These are phyloP conservation scores for Ellobium chinense DNA, from an alignment of 2,888 invertebrate species.

Conservation along the genomic window DNA sequence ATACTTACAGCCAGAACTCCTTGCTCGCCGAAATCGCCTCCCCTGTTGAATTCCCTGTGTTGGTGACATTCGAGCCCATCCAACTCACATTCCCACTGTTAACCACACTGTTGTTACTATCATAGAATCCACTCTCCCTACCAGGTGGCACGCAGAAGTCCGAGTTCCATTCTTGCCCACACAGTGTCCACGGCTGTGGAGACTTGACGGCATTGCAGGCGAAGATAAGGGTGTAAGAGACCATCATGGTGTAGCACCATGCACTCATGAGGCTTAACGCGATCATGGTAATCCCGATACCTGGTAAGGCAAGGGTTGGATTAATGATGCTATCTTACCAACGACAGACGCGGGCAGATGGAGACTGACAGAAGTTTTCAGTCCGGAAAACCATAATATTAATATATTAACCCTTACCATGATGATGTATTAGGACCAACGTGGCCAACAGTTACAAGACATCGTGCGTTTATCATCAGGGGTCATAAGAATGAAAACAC, in stretches of 20 bases:
- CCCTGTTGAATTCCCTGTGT: not conserved
- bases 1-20: slow-evolving; percentile 37
- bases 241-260: slow-evolving; percentile 42
- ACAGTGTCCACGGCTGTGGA: slow-evolving; percentile 42
- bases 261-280: slow-evolving; percentile 15
- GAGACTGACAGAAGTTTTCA: too few relatives aligned
- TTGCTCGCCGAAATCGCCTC: not conserved
- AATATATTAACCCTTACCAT: too few relatives aligned
- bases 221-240: slow-evolving; percentile 34
- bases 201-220: slow-evolving; percentile 20
- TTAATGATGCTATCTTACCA: too few relatives aligned
- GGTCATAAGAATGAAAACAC: too few relatives aligned
- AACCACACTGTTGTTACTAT: not conserved
- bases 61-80: not conserved
- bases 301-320: too few relatives aligned
- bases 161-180: slow-evolving; percentile 46
- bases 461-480: too few relatives aligned
- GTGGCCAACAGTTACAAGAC: too few relatives aligned
- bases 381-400: too few relatives aligned
- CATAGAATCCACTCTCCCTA: not conserved
- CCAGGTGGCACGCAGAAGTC: slow-evolving; percentile 24
- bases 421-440: too few relatives aligned
- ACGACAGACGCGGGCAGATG: too few relatives aligned
- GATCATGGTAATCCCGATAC: slow-evolving; percentile 42
- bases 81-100: not conserved